Evolutionary conservation across 2,797 vertebrate genomes (phyloP).

Genomic region (Tapirus indicus): DNA sequence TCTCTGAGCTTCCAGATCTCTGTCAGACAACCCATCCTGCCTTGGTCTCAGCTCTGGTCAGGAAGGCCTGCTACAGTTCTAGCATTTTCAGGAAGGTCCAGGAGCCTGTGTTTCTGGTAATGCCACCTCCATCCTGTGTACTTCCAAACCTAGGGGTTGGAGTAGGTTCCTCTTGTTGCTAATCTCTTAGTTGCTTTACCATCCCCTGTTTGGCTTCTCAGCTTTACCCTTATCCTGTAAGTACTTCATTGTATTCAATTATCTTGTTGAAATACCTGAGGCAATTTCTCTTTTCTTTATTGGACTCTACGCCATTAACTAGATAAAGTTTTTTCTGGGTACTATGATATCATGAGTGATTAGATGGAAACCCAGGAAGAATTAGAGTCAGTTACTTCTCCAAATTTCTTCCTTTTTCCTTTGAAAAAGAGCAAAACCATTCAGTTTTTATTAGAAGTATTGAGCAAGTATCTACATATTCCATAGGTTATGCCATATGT

Average conservation of each 20-base stretch:
- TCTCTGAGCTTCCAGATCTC: too few species aligned
- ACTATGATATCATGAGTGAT: background rate
- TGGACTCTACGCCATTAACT: background rate
- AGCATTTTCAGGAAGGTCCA: background rate
- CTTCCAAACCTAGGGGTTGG: background rate
- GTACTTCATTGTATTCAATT: background rate
- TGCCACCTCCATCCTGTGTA: background rate
- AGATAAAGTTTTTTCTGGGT: background rate
- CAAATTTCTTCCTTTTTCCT: background rate
- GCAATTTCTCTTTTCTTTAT: background rate
- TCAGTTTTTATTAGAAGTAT: background rate
- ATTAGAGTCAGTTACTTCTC: background rate
- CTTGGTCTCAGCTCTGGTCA: background rate
- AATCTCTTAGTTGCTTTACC: background rate
- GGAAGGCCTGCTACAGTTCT: too few species aligned
- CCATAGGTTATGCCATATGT: background rate
- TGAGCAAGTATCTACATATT: background rate
- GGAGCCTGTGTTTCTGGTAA: background rate
- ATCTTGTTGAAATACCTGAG: background rate
- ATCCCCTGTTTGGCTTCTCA: background rate
- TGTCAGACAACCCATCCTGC: background rate
- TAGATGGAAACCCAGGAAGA: background rate
- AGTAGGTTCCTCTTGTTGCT: background rate
- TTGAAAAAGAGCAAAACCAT: background rate
- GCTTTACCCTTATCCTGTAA: background rate